Evolutionary conservation across 1,140 invertebrate genomes (phyloP), one percentile per base, ranked within the genome.

Genomic region (Drosophila neocordata): DNA sequence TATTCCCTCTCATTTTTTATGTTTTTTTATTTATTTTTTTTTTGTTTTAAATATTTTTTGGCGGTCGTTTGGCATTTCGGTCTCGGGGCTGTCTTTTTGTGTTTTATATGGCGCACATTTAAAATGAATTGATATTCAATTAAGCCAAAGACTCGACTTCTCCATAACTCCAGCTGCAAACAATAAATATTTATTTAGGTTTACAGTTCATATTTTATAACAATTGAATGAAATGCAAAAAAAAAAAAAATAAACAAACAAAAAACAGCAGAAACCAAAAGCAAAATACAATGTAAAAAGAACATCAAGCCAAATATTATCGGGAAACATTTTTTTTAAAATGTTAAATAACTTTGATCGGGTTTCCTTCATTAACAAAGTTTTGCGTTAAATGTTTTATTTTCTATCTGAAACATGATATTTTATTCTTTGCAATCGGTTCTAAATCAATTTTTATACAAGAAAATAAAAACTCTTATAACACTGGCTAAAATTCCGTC

Each of bases 51-150:
- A 27, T 27, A 3, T 53, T 24, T 53, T 53, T 53, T n/a, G 4
- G 51, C 27, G 20, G 8, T 52, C 20, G 20, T 4, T 53, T 53
- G 37, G 37, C 13, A 31, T 41, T 41, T 41, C 37, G 37, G 37
- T n/a, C 55, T 37, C 34, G 18, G 12, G 5, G 58, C 6, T 8
- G 1, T 7, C 37, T 38, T 38, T 15, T 7, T 41, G 18, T 3
- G 18, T 37, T 13, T n/a, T 58, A 73, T 67, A 66, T 61, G 37
- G 35, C 34, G 41, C 52, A 65, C 71, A 73, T 79, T 78, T 59
- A 51, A 82, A 87, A 88, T 79, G 82, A 87, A 87, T 88, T 88
- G 82, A 82, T 88, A 87, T 87, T 87, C 83, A 87, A 87, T 87
- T 88, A 87, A 76, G 78, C 79, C 85, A 88, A 76, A 65, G 52